Conservation (phyloP, 1,140 invertebrate species). For the Spodoptera frugiperda region DNA sequence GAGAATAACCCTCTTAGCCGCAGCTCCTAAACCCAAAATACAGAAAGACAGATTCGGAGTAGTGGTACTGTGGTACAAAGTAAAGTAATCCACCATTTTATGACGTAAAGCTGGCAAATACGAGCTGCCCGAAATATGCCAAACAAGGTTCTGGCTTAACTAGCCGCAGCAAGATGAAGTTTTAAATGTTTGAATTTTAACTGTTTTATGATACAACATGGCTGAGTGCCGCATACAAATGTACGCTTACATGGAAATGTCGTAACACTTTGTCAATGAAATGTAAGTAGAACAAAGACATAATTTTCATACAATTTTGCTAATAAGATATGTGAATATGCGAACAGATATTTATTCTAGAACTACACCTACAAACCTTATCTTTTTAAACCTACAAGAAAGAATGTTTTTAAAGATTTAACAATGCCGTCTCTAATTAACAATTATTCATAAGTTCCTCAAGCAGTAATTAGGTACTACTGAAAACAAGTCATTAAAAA, state of each 20-base stretch:
- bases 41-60: slow-evolving; percentile 1
- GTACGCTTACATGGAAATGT: neutral
- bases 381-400: no score
- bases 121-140: slow-evolving; percentile 11
- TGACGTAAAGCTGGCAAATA: slow-evolving; percentile 34
- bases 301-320: no score
- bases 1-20: neutral
- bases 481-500: no score
- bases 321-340: no score
- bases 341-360: no score
- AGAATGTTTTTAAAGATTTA: no score
- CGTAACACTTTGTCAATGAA: neutral
- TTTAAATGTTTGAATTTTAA: slow-evolving; percentile 42
- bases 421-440: no score
- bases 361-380: no score
- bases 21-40: neutral
- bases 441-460: no score
- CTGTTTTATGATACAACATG: slow-evolving; percentile 26
- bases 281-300: neutral
- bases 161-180: slow-evolving; percentile 28
- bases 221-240: slow-evolving; percentile 11
- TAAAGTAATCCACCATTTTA: slow-evolving; percentile 38
- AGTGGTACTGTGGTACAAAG: slow-evolving; percentile 32
- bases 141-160: slow-evolving; percentile 37
- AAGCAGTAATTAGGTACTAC: no score